Conservation (phyloP, 1,140 invertebrate species). For the Drosophila sturtevanti region DNA sequence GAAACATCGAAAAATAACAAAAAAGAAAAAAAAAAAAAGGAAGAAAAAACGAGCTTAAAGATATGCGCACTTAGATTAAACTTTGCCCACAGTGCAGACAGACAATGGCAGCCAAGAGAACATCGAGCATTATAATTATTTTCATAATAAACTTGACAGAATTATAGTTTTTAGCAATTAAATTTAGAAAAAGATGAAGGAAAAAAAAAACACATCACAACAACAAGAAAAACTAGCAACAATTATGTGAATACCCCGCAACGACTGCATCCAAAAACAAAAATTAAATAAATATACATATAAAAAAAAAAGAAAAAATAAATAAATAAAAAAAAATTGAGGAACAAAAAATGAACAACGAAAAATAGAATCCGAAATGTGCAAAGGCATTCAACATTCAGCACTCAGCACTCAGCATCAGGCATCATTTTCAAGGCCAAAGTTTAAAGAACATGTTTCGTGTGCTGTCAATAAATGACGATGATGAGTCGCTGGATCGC, state of each 20-base stretch:
- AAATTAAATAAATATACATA: too few relatives aligned
- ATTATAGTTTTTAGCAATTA: conserved; percentile 82
- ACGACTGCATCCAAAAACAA: conserved; percentile 13
- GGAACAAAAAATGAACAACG: conserved; percentile 34
- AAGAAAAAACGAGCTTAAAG: conserved; percentile 47
- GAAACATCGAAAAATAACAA: not conserved
- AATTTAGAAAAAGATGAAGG: conserved; percentile 62
- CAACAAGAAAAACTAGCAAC: conserved; percentile 36
- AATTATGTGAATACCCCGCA: conserved; percentile 60
- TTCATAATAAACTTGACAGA: conserved; percentile 78
- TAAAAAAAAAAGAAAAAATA: conserved; percentile 35
- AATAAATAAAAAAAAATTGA: conserved; percentile 8
- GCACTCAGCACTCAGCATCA: conserved; percentile 5
- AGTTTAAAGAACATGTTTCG: conserved; percentile 75
- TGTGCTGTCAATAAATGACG: conserved; percentile 74
- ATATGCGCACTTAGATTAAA: conserved; percentile 78
- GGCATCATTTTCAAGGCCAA: conserved; percentile 70
- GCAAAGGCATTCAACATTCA: conserved; percentile 27
- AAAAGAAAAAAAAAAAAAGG: conserved; percentile 13
- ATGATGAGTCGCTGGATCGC: conserved; percentile 69
- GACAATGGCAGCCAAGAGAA: conserved; percentile 58
- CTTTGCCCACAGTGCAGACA: conserved; percentile 38
- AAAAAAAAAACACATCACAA: conserved; percentile 21
- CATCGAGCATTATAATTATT: conserved; percentile 77
- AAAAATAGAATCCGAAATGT: conserved; percentile 40